Base-by-base conservation (phyloP, 2,797 vertebrate genomes). In the Syngnathus rostellatus region DNA sequence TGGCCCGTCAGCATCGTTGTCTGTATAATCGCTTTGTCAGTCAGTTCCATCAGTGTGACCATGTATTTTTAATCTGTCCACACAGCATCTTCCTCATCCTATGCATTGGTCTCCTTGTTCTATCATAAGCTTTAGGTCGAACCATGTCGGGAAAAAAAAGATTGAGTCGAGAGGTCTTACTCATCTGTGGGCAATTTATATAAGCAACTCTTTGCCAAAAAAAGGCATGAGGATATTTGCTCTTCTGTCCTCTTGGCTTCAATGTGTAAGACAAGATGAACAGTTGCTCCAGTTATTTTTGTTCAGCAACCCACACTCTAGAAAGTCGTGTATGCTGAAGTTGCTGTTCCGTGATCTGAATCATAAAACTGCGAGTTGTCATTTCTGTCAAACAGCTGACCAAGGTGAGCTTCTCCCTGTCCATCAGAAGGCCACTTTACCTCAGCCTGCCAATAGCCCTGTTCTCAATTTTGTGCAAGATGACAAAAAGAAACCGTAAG, bases 401-500 rank as follows among this genome's bases (percentile, higher is more conserved):
- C 31, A 31, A 31, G 31, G 31, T 31, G 3, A 31, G 31, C 31
- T 74, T 75, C 68, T 76, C 58, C 62, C 67, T 85, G 73, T 80
- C 74, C 75, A 70, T 78, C 43, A 41, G 71, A 39, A 66, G 80
- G 88, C 88, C 78, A 57, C 70, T 87, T 90, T 86, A 86, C 87
- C 78, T 80, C 69, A 23, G 70, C 75, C 71, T 75, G 80, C 88
- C 88, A 88, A 78, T 82, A 71, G 70, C 69, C 61, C 73, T 86
- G 84, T 87, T 81, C 65, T 69, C 71, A 72, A 73, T 78, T 88
- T 83, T 89, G 82, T 88, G 71, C n/a, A 7, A 37, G 11, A 58
- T 75, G 73, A 85, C 83, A 86, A 84, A 82, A 75, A 75, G 74
- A 17, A 78, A 76, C 67, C 50, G 76, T 63, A 68, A 74, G 81